Conservation (phyloP, 1,140 invertebrate genomes). For the Drosophila tristis region DNA sequence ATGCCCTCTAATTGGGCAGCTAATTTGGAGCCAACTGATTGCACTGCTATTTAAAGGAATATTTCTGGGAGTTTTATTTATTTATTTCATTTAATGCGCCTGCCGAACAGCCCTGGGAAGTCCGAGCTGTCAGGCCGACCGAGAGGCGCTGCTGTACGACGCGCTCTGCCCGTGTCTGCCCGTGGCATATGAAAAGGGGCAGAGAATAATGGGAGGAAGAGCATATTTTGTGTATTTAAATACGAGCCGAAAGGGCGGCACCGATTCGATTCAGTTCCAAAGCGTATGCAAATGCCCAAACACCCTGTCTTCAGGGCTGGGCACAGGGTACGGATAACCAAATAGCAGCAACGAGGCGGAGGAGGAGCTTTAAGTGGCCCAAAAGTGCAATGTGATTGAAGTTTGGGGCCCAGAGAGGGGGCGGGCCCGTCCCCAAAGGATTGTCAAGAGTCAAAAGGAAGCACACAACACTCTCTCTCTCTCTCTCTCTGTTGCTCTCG, state of each 20-base stretch:
- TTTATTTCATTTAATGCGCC: too few relatives aligned
- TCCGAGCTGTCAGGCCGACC: too few relatives aligned
- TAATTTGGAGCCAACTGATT: too few relatives aligned
- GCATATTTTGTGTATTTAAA: too few relatives aligned
- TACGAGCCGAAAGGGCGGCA: too few relatives aligned
- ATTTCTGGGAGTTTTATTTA: too few relatives aligned
- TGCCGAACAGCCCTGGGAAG: too few relatives aligned
- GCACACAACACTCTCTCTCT: conserved; percentile 19
- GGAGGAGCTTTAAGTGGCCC: conserved; percentile 64
- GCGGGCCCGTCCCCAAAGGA: conserved; percentile 12
- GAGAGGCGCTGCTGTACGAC: too few relatives aligned
- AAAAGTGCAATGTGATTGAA: conserved; percentile 69
- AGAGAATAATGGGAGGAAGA: too few relatives aligned
- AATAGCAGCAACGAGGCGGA: conserved; percentile 17
- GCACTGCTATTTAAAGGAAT: too few relatives aligned
- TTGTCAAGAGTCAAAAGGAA: conserved; percentile 28
- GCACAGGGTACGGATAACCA: conserved; percentile 17
- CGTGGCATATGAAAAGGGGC: too few relatives aligned
- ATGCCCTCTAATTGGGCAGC: neutral
- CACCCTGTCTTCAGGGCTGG: neutral
- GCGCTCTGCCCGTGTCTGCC: neutral
- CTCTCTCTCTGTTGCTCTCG: neutral
- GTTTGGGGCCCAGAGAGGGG: conserved; percentile 26
- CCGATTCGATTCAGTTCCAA: too few relatives aligned
- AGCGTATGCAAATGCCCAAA: neutral